Evolutionary conservation across 1,140 invertebrate genomes (phyloP).

Genomic region (Tetramorium alpestre): DNA sequence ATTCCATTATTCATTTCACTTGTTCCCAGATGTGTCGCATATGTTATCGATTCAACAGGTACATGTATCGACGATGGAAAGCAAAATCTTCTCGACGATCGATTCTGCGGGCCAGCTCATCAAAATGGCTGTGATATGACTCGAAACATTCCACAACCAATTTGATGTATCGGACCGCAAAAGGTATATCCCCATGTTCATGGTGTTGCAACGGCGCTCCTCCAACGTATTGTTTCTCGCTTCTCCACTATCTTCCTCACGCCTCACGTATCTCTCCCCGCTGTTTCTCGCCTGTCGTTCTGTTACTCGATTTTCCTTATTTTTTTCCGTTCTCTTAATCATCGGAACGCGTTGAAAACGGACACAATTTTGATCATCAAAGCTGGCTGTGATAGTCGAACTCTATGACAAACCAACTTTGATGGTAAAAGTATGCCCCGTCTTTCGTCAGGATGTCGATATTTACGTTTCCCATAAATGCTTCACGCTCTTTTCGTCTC

Average conservation of each 20-base stretch:
- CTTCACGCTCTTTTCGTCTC: background rate
- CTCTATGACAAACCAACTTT: constrained; percentile 93
- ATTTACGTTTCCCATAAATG: background rate
- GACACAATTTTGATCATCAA: constrained; percentile 91
- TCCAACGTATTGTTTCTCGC: background rate
- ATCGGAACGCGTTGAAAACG: constrained; percentile 68
- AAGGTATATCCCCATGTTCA: constrained; percentile 70
- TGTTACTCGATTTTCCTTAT: background rate
- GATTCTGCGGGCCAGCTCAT: constrained; percentile 88
- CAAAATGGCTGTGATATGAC: constrained; percentile 94
- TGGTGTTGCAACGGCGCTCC: constrained; percentile 2
- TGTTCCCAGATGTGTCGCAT: background rate
- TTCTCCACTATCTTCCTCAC: background rate
- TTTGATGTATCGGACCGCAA: constrained; percentile 88
- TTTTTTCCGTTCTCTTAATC: background rate
- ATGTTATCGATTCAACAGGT: constrained; percentile 57
- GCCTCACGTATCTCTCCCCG: background rate
- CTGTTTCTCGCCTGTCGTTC: background rate
- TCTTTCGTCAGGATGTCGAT: constrained; percentile 8
- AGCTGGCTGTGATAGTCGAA: constrained; percentile 93
- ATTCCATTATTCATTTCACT: background rate
- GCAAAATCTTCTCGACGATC: constrained; percentile 72
- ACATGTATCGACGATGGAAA: background rate
- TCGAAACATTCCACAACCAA: constrained; percentile 90
- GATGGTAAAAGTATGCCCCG: constrained; percentile 87